Evolutionary conservation across 1,140 invertebrate genomes (phyloP).

Genomic region (Ceratina japonica): DNA sequence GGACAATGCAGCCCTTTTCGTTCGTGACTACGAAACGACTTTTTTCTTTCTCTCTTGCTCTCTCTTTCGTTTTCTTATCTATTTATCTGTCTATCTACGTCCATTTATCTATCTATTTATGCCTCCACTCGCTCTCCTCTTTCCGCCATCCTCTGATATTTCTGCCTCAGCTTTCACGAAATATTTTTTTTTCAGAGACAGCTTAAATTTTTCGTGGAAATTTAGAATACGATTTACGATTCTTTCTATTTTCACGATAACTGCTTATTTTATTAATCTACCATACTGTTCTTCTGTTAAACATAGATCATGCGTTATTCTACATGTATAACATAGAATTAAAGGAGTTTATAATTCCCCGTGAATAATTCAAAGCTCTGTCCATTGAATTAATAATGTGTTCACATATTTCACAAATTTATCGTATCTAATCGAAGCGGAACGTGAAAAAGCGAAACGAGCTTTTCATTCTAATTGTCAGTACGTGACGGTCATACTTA

Average conservation of each 20-base stretch:
- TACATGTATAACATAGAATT: too few species aligned
- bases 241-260: too few species aligned
- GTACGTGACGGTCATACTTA: constrained; percentile 12
- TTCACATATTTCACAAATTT: not conserved
- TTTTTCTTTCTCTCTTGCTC: constrained; percentile 4
- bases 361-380: too few species aligned
- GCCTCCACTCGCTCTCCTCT: not conserved
- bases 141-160: not conserved
- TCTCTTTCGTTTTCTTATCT: not conserved
- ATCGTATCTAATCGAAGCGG: not conserved
- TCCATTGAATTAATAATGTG: not conserved
- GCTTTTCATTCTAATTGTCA: constrained; percentile 16
- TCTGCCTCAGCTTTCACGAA: not conserved
- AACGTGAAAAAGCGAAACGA: not conserved
- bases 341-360: too few species aligned
- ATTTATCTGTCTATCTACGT: not conserved
- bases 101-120: not conserved
- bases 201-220: too few species aligned
- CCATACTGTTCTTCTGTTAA: too few species aligned
- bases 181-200: too few species aligned
- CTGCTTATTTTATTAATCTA: too few species aligned
- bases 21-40: constrained; percentile 55
- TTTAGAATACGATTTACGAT: too few species aligned
- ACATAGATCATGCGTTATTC: too few species aligned
- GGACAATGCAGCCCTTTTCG: constrained; percentile 47